phyloP scores from a whole-genome alignment of 2,113 vertebrate species.

The Alethe diademata region DNA sequence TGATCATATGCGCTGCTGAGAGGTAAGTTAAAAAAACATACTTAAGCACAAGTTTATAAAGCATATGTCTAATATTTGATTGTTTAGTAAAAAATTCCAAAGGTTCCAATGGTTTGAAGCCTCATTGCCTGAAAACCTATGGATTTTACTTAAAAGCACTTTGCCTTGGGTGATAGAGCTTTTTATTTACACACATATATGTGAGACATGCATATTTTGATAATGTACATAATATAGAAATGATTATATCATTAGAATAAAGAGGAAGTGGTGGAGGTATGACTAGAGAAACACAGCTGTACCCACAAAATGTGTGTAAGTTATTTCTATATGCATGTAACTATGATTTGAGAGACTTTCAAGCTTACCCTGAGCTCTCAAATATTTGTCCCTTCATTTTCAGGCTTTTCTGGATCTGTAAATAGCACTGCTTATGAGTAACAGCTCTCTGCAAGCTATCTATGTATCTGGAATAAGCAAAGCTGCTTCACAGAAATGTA shows the following conservation, averaged over 20 bases:
- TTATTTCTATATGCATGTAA: not conserved
- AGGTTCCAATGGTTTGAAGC: not conserved
- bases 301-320: not conserved
- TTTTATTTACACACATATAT: not conserved
- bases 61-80: not conserved
- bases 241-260: not conserved
- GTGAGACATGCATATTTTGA: not conserved
- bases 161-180: not conserved
- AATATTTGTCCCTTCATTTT: not conserved
- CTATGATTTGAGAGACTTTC: not conserved
- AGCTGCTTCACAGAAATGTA: not conserved
- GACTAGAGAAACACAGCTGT: not conserved
- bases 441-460: not conserved
- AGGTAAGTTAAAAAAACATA: not conserved
- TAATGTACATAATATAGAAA: not conserved
- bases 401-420: not conserved
- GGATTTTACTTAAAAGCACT: not conserved
- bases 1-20: not conserved
- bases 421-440: not conserved
- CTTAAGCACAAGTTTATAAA: not conserved
- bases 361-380: not conserved
- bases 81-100: not conserved
- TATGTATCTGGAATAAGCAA: not conserved
- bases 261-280: not conserved
- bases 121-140: not conserved